Percentiles rank a stretch among this genome's conserved stretches.
Conservation (phyloP, 35 echinoderm and acorn worm species). For the Lytechinus variegatus region DNA sequence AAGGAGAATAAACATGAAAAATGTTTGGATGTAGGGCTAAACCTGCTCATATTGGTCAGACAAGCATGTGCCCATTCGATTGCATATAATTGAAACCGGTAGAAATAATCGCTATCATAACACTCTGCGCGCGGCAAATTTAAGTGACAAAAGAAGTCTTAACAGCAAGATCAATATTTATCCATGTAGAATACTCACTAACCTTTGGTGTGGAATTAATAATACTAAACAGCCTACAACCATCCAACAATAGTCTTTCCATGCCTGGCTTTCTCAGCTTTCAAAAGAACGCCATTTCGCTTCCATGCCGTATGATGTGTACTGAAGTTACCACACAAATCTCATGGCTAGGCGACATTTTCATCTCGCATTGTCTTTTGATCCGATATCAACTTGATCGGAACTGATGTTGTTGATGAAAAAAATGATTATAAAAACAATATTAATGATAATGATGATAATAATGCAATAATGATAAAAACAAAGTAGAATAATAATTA, state of each 20-base stretch:
- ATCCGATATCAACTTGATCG: too few relatives aligned
- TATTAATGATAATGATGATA: too few relatives aligned
- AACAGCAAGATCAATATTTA: background rate
- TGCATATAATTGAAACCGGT: background rate
- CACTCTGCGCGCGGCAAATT: background rate
- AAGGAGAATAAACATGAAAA: background rate
- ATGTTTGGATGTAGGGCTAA: background rate
- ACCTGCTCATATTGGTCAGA: background rate
- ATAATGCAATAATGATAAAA: too few relatives aligned
- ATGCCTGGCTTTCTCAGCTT: background rate
- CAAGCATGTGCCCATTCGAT: slow-evolving; percentile 7
- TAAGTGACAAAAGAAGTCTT: background rate
- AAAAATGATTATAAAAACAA: too few relatives aligned
- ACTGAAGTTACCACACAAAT: too few relatives aligned
- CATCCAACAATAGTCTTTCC: background rate
- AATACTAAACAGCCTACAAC: background rate
- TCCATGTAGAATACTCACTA: background rate
- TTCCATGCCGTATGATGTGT: background rate
- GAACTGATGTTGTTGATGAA: too few relatives aligned
- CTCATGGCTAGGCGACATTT: too few relatives aligned
- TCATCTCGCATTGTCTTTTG: too few relatives aligned
- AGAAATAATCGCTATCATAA: background rate
- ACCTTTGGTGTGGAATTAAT: slow-evolving; percentile 1
- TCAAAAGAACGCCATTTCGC: background rate
- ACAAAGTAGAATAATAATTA: too few relatives aligned